Percentiles rank a stretch among this genome's conserved stretches.
These are phyloP conservation scores for Trissolcus japonicus DNA, from an alignment of 2,888 invertebrate species.

Conservation along the genomic window DNA sequence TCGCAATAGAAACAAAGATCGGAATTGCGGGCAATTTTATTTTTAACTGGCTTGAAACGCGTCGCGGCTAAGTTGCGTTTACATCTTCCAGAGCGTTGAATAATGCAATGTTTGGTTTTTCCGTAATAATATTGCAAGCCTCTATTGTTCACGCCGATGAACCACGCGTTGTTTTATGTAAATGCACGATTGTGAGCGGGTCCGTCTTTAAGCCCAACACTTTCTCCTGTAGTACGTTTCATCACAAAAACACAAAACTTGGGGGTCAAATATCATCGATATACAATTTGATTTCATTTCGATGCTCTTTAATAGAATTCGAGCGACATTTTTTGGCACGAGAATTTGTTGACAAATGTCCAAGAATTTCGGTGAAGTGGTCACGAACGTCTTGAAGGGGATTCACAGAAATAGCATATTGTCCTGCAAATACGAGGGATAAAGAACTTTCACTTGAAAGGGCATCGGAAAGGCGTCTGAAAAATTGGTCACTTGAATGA, in stretches of 20 bases:
- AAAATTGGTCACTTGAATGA: constrained; percentile 14
- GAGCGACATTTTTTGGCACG: too few species aligned
- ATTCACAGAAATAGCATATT: not conserved
- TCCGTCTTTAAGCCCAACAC: constrained; percentile 38
- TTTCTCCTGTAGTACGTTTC: constrained; percentile 14
- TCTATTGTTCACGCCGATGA: constrained; percentile 59
- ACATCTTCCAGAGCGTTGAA: constrained; percentile 53
- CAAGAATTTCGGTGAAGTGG: too few species aligned
- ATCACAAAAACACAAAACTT: not conserved
- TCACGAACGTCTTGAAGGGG: too few species aligned
- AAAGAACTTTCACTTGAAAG: constrained; percentile 17
- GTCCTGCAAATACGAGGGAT: not conserved
- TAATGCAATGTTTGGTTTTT: constrained; percentile 49
- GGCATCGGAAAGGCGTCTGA: constrained; percentile 7
- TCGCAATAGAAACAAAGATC: not conserved
- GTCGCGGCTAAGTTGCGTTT: constrained; percentile 16
- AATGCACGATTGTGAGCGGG: constrained; percentile 64
- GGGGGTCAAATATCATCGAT: not conserved
- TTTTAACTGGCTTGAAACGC: constrained; percentile 5
- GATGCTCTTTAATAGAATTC: too few species aligned
- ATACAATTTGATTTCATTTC: not conserved
- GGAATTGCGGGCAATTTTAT: not conserved
- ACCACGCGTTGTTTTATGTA: constrained; percentile 69
- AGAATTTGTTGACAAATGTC: too few species aligned
- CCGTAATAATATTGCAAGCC: constrained; percentile 48